Evolutionary conservation across 2,797 vertebrate genomes (phyloP).

Genomic region (Chromobotia macracanthus): DNA sequence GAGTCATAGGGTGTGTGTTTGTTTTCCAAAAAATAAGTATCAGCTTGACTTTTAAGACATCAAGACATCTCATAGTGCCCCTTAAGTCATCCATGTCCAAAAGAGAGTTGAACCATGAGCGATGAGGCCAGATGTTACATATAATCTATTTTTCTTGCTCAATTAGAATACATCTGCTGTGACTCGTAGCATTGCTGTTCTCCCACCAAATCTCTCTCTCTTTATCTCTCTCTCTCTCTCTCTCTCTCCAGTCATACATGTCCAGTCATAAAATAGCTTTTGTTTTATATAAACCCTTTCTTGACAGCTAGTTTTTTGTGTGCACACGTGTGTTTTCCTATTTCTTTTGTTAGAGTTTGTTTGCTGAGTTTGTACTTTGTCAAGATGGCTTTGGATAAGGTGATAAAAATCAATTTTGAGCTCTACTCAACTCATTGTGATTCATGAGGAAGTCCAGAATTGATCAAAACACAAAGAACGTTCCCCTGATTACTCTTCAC

Average conservation of each 20-base stretch:
- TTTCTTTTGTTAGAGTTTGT: neutral
- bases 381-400: neutral
- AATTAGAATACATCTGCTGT: neutral
- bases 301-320: neutral
- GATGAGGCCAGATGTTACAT: slow-evolving; percentile 3
- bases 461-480: neutral
- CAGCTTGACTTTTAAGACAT: slow-evolving; percentile 29
- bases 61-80: neutral
- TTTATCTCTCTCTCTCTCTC: neutral
- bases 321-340: neutral
- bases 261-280: neutral
- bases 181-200: neutral
- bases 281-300: neutral
- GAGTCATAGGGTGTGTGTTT: slow-evolving; percentile 15
- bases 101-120: neutral
- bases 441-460: slow-evolving; percentile 9
- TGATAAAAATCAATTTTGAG: neutral
- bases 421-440: neutral
- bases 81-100: slow-evolving; percentile 7
- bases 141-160: slow-evolving; percentile 8
- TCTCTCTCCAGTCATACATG: too few relatives aligned
- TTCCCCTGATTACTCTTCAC: neutral
- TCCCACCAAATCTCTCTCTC: neutral
- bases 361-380: slow-evolving; percentile 10
- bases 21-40: slow-evolving; percentile 16